Conservation (phyloP, 2,113 vertebrate genomes). For the Hyperopisus bebe region DNA sequence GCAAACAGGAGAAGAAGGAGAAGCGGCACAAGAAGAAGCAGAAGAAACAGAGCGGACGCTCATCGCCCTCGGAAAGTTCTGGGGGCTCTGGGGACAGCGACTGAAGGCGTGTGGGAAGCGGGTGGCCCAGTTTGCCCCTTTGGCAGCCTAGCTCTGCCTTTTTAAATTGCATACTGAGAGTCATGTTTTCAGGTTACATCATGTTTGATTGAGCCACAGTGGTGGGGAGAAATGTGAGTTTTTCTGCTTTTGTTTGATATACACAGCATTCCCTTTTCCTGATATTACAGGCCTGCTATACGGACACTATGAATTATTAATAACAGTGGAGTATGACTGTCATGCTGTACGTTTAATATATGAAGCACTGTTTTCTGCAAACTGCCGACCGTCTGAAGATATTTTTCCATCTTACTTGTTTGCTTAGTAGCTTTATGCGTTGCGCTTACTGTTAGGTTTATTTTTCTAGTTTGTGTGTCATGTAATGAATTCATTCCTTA, state of each 20-base stretch:
- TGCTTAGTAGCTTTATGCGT: neutral
- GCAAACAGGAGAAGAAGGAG: constrained; percentile 70
- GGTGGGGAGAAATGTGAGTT: neutral
- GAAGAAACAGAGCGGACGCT: constrained; percentile 64
- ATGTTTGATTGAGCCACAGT: neutral
- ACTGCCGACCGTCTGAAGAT: neutral
- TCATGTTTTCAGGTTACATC: neutral
- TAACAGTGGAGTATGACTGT: neutral
- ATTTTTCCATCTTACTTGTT: neutral
- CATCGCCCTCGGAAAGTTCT: constrained; percentile 65
- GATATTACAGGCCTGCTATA: neutral
- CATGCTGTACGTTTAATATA: neutral
- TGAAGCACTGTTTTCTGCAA: neutral
- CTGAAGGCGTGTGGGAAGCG: constrained; percentile 35
- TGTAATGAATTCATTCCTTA: neutral
- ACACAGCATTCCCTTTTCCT: neutral
- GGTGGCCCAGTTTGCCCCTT: no score
- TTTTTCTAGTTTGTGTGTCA: neutral
- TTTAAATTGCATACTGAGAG: neutral
- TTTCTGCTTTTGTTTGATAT: neutral
- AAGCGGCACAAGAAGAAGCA: constrained; percentile 79
- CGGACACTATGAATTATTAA: neutral
- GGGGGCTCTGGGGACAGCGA: constrained; percentile 69
- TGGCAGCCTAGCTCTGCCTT: neutral
- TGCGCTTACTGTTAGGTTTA: neutral